A percentile compares a stretch with the other conserved stretches of the same genome.
phyloP scores from a whole-genome alignment of 1,140 invertebrate genomes.

The Glomeris maerens region DNA sequence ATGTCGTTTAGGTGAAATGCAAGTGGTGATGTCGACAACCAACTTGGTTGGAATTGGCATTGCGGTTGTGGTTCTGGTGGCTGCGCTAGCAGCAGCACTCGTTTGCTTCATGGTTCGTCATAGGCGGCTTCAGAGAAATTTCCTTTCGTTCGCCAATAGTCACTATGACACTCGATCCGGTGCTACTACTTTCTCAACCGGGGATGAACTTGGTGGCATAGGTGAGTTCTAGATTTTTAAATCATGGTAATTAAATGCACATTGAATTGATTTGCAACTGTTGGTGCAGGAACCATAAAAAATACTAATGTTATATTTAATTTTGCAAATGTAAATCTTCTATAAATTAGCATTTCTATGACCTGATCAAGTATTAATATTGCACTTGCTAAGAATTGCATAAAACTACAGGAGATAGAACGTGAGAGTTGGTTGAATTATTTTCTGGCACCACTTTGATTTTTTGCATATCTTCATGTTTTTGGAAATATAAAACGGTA shows the following conservation, averaged over 20 bases:
- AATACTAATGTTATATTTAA: too few relatives aligned
- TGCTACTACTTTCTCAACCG: conserved; percentile 61
- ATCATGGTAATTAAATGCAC: not conserved
- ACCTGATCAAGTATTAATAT: too few relatives aligned
- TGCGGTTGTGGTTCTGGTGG: conserved; percentile 39
- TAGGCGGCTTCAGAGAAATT: conserved; percentile 55
- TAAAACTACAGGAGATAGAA: too few relatives aligned
- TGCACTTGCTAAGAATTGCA: too few relatives aligned
- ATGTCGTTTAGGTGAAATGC: conserved; percentile 12
- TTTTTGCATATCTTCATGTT: too few relatives aligned
- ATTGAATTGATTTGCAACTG: not conserved
- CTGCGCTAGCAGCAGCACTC: conserved; percentile 41
- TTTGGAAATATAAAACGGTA: too few relatives aligned
- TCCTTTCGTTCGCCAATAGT: conserved; percentile 65
- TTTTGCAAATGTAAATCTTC: too few relatives aligned
- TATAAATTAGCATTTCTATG: too few relatives aligned
- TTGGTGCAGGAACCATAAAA: too few relatives aligned
- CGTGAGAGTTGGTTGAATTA: too few relatives aligned
- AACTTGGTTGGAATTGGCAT: conserved; percentile 34
- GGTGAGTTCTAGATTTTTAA: too few relatives aligned
- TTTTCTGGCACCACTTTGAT: too few relatives aligned
- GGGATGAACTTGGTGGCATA: conserved; percentile 47
- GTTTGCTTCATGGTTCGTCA: conserved; percentile 52
- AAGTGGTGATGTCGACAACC: conserved; percentile 19
- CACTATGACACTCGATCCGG: conserved; percentile 73